These are phyloP conservation scores for Drosophila prolongata DNA, from an alignment of 2,888 invertebrate species.

Conservation along the genomic window DNA sequence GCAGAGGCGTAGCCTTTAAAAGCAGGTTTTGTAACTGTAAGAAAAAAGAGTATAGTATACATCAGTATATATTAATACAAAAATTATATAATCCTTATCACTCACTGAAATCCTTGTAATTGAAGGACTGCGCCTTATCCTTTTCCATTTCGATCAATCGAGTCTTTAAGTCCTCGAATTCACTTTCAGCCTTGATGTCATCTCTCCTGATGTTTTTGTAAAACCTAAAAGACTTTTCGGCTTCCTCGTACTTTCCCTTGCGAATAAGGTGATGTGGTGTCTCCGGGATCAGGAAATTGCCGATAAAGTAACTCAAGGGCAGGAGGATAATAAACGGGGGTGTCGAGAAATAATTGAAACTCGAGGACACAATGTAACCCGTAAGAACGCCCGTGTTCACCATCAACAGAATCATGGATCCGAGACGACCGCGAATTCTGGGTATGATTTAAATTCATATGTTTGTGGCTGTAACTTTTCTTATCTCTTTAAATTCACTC, in stretches of 20 bases:
- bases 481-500: constrained; percentile 22
- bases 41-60: neutral
- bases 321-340: constrained; percentile 57
- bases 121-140: constrained; percentile 29
- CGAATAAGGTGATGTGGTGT: constrained; percentile 71
- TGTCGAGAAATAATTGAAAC: constrained; percentile 57
- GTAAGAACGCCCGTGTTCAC: constrained; percentile 62
- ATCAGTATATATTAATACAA: neutral
- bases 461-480: neutral
- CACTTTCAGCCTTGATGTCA: constrained; percentile 54
- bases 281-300: constrained; percentile 66
- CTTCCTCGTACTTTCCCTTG: constrained; percentile 52
- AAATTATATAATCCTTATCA: neutral
- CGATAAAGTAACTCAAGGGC: constrained; percentile 61
- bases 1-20: constrained; percentile 62
- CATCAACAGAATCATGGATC: constrained; percentile 70
- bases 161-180: constrained; percentile 51
- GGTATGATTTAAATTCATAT: neutral
- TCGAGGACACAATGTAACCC: constrained; percentile 62
- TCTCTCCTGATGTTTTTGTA: constrained; percentile 58
- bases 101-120: constrained; percentile 77
- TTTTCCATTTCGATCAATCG: constrained; percentile 48
- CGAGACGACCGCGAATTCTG: constrained; percentile 80
- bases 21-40: constrained; percentile 59
- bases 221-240: constrained; percentile 67